Percentiles rank a stretch among this genome's conserved stretches.
phyloP scores from a whole-genome alignment of 2,113 vertebrate species.

The Melanerpes formicivorus region DNA sequence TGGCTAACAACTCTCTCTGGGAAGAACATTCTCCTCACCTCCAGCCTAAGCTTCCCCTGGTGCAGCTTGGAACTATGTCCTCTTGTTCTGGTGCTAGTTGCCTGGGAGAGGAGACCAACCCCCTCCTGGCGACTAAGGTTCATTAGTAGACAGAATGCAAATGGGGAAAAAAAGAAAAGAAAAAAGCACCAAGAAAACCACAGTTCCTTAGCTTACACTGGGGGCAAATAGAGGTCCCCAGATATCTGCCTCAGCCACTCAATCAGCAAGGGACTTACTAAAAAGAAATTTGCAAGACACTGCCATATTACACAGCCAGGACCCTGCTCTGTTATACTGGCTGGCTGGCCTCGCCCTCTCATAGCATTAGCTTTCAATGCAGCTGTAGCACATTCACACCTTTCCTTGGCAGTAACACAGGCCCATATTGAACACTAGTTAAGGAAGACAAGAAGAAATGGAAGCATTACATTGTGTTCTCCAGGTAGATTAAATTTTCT shows the following conservation, averaged over 20 bases:
- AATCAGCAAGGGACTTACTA: background rate
- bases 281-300: background rate
- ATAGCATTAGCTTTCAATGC: background rate
- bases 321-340: background rate
- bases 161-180: background rate
- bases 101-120: no score
- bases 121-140: background rate
- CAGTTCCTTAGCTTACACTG: background rate
- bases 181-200: background rate
- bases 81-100: no score
- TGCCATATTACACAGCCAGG: background rate
- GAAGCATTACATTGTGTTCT: background rate
- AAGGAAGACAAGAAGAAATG: slow-evolving; percentile 32
- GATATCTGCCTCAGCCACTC: background rate
- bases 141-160: background rate
- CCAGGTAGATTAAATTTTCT: slow-evolving; percentile 19
- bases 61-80: no score
- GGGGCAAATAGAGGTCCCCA: background rate
- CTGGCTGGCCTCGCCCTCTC: background rate
- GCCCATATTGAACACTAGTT: background rate
- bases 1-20: no score
- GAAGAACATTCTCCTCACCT: no score
- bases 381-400: background rate
- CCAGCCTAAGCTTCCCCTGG: no score
- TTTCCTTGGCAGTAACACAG: slow-evolving; percentile 2